These are phyloP conservation scores for Limnothrissa miodon DNA, from an alignment of 2,113 vertebrate species.

Conservation along the genomic window DNA sequence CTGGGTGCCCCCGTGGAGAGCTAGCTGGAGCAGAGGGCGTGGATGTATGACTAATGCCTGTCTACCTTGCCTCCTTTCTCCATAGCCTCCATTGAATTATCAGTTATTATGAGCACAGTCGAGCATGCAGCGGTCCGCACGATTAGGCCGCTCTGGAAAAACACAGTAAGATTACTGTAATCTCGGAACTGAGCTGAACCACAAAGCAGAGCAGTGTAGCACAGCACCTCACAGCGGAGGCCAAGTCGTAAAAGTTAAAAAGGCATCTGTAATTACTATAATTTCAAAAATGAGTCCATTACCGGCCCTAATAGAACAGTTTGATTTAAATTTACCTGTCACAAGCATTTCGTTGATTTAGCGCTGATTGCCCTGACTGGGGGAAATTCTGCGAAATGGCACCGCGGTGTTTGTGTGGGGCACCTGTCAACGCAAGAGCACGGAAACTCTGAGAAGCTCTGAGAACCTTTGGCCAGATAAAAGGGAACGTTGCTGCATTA, in stretches of 20 bases:
- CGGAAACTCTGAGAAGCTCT: not conserved
- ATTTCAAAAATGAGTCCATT: slow-evolving; percentile 52
- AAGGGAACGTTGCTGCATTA: not conserved
- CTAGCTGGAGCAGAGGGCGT: not conserved
- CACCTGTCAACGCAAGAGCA: slow-evolving; percentile 29
- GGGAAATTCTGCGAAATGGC: slow-evolving; percentile 12
- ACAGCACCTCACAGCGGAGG: not conserved
- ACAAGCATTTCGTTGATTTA: slow-evolving; percentile 40
- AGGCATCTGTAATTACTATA: slow-evolving; percentile 47
- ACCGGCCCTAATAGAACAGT: slow-evolving; percentile 40
- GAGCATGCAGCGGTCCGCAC: slow-evolving; percentile 32
- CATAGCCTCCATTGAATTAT: slow-evolving; percentile 32
- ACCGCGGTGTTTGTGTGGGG: not conserved
- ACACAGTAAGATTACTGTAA: slow-evolving; percentile 37
- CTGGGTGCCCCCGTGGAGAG: not conserved
- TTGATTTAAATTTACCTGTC: slow-evolving; percentile 47
- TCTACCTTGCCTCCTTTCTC: slow-evolving; percentile 8
- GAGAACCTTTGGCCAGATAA: not conserved
- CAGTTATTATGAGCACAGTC: slow-evolving; percentile 36
- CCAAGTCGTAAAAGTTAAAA: slow-evolving; percentile 53
- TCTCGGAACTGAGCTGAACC: slow-evolving; percentile 41
- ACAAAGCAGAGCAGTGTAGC: not conserved
- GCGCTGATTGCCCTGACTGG: slow-evolving; percentile 38
- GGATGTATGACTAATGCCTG: not conserved
- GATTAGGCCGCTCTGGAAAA: slow-evolving; percentile 45